Base-by-base conservation (phyloP, 2,113 vertebrate genomes). In the Sylvietta virens region DNA sequence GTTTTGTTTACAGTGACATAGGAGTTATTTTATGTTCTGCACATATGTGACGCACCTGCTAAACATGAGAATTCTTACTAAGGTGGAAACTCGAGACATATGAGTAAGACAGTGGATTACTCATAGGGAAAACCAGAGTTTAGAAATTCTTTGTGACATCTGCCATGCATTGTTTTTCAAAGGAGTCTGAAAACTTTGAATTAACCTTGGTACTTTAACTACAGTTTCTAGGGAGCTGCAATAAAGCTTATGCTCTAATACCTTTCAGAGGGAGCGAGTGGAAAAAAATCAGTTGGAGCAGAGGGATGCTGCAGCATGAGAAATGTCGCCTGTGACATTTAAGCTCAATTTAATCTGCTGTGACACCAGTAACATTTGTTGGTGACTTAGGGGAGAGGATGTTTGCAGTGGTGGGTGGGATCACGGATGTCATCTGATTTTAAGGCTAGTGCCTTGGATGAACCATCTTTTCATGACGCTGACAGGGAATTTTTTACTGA, bases 271-370 rank as follows among this genome's bases (percentile, higher is more conserved):
- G 26, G 45, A 89, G 39, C 48, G 61, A 91, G 73, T 67, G 60
- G 30, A 23, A 80, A 88, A 80, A 87, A 81, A 66, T 50, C 70
- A 69, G 20, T 47, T 61, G 77, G 73, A 96, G 54, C 40, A 81
- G 61, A 82, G 66, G 45, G 58, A 92, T 78, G 66, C 48, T 80
- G 71, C 53, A 82, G 70, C 22, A 2, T 72, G 50, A 91, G 67
- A 83, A 95, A 95, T 80, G 62, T 80, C 0, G 1, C 71, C 50
- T 8, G 22, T 93, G 92, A 85, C 92, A 95, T 95, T 95, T 93
- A 94, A 95, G 92, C 71, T 90, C 40, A 20, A 87, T 80, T 97
- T 95, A 88, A 95, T 95, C 84, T 90, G 24, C 90, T 91, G 71
- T 90, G 87, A 85, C 93, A 85, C 70, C 50, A 31, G 84, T 76